Conservation (phyloP, 2,888 invertebrate genomes). For the Epinotia bilunana region DNA sequence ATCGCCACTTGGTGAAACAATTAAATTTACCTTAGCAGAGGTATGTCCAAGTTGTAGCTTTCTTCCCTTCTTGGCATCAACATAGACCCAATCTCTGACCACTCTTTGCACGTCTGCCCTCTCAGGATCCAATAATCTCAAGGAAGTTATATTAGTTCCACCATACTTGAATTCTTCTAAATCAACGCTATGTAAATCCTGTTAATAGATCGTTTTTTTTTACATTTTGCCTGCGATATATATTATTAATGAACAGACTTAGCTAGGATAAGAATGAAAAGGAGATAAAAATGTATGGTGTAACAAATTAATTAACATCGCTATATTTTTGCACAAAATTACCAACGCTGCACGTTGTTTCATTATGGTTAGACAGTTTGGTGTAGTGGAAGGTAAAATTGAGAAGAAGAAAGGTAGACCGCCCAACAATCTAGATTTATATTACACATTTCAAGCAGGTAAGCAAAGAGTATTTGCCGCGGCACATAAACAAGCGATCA, state of each 20-base stretch:
- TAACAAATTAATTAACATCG: no score
- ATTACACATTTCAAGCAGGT: no score
- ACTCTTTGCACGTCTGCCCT: slow-evolving; percentile 91
- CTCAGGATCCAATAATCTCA: slow-evolving; percentile 94
- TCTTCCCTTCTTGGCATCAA: slow-evolving; percentile 87
- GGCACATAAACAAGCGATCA: no score
- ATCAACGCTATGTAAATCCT: slow-evolving; percentile 97
- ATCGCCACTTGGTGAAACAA: background rate
- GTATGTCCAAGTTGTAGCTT: slow-evolving; percentile 85
- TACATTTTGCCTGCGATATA: background rate
- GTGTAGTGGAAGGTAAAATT: no score
- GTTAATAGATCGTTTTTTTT: slow-evolving; percentile 35
- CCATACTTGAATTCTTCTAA: slow-evolving; percentile 97
- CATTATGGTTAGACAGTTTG: no score
- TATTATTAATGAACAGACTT: background rate
- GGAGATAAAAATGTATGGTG: background rate
- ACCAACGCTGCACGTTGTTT: no score
- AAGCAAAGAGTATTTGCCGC: no score
- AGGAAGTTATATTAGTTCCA: slow-evolving; percentile 97
- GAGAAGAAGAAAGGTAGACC: no score
- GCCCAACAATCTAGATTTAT: no score
- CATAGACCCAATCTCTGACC: slow-evolving; percentile 91
- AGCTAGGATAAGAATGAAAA: background rate
- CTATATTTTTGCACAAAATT: no score
- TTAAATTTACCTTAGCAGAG: slow-evolving; percentile 78